Conservation (phyloP, 2,113 vertebrate species). For the Empidonax alnorum region DNA sequence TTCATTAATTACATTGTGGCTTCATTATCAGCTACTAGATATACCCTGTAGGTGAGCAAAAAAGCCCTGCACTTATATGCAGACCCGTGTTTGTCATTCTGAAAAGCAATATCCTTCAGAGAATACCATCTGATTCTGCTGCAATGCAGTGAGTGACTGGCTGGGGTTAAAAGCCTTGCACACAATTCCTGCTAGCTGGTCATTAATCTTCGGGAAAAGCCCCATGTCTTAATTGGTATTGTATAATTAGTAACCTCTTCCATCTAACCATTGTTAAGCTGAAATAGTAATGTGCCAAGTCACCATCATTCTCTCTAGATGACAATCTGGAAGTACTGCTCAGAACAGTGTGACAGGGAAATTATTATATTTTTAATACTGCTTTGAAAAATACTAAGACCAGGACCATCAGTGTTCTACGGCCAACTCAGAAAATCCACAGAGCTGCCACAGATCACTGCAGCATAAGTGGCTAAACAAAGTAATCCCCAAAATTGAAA, state of each 20-base stretch:
- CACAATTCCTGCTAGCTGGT: conserved; percentile 19
- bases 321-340: background rate
- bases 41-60: background rate
- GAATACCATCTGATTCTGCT: conserved; percentile 7
- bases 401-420: background rate
- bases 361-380: background rate
- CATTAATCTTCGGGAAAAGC: conserved; percentile 63
- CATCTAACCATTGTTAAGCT: conserved; percentile 3
- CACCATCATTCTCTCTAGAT: conserved; percentile 5
- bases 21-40: background rate
- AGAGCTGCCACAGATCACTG: background rate
- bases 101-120: background rate
- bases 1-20: background rate
- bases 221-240: conserved; percentile 41
- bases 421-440: background rate
- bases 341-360: background rate
- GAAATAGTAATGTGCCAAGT: conserved; percentile 14
- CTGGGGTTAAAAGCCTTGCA: conserved; percentile 43
- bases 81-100: background rate
- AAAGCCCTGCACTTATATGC: background rate
- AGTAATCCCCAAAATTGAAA: background rate
- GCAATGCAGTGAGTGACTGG: conserved; percentile 13
- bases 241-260: conserved; percentile 53
- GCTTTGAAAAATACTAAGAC: background rate
- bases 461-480: background rate